Conservation (phyloP, 2,113 vertebrate genomes). For the Notothenia rossii region DNA sequence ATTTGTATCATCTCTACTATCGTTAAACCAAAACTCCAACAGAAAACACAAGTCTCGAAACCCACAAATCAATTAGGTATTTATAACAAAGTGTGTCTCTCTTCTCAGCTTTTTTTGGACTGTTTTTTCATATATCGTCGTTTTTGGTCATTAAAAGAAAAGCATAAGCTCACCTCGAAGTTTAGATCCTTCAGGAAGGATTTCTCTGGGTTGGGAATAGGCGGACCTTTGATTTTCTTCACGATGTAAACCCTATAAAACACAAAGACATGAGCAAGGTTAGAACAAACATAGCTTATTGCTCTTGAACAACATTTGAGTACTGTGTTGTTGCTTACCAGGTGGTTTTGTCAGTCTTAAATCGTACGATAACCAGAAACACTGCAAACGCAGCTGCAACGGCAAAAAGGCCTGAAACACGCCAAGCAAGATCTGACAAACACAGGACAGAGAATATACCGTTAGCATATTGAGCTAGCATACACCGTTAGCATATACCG, state of each 20-base stretch:
- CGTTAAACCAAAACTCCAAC: no score
- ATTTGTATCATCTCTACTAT: no score
- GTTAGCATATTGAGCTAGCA: no score
- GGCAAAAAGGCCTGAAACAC: fast-evolving
- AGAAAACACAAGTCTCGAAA: no score
- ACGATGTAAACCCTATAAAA: slow-evolving; percentile 55
- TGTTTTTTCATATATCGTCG: no score
- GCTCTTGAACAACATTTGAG: neutral
- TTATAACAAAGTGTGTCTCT: no score
- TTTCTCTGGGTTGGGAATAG: slow-evolving; percentile 60
- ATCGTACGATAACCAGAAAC: neutral
- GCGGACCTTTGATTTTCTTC: slow-evolving; percentile 39
- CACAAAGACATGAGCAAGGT: neutral
- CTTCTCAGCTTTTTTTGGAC: no score
- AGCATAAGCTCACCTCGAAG: slow-evolving; percentile 54
- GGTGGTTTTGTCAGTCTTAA: slow-evolving; percentile 23
- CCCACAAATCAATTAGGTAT: no score
- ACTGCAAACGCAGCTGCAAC: neutral
- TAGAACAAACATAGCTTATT: no score
- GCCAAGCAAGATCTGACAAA: slow-evolving; percentile 4
- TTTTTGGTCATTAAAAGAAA: neutral
- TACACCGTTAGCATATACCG: no score
- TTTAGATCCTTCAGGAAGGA: slow-evolving; percentile 44
- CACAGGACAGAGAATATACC: neutral
- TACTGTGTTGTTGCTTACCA: slow-evolving; percentile 49